phyloP scores from a whole-genome alignment of 92 coral and sea anemone species.

The Palythoa grandiflora region DNA sequence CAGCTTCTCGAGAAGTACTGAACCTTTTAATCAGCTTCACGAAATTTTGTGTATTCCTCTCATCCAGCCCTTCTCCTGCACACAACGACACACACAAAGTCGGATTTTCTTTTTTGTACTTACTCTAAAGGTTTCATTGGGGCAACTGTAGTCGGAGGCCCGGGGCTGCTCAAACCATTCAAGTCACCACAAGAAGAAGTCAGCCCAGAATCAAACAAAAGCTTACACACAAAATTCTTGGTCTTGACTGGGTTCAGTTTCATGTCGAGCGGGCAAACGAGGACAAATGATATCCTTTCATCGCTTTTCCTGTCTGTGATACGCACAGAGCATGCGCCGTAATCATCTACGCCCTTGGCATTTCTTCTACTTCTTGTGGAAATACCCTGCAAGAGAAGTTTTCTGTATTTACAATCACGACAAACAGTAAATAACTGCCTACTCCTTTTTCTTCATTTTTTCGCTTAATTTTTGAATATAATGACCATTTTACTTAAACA shows the following conservation, averaged over 20 bases:
- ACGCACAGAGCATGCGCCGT: slow-evolving; percentile 44
- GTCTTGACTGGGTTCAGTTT: not conserved
- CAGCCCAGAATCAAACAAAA: slow-evolving; percentile 23
- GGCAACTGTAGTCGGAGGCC: not conserved
- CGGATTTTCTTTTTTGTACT: not conserved
- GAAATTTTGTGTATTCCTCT: no score
- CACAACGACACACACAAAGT: no score
- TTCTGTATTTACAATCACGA: no score
- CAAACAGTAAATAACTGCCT: no score
- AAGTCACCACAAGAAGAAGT: slow-evolving; percentile 12
- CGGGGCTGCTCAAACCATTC: not conserved
- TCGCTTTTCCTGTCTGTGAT: not conserved
- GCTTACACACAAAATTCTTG: slow-evolving; percentile 7
- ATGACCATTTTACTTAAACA: no score
- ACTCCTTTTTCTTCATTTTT: no score
- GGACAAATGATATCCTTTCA: not conserved
- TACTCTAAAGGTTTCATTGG: slow-evolving; percentile 27
- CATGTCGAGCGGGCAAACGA: slow-evolving; percentile 5
- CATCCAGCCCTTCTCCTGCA: no score
- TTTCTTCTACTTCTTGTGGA: not conserved
- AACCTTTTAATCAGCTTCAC: no score
- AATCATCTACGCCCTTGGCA: not conserved
- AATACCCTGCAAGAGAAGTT: not conserved
- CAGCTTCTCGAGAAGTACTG: no score
- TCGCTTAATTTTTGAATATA: no score